Conservation (phyloP, 2,888 invertebrate species). For the Oscheius sp. region DNA sequence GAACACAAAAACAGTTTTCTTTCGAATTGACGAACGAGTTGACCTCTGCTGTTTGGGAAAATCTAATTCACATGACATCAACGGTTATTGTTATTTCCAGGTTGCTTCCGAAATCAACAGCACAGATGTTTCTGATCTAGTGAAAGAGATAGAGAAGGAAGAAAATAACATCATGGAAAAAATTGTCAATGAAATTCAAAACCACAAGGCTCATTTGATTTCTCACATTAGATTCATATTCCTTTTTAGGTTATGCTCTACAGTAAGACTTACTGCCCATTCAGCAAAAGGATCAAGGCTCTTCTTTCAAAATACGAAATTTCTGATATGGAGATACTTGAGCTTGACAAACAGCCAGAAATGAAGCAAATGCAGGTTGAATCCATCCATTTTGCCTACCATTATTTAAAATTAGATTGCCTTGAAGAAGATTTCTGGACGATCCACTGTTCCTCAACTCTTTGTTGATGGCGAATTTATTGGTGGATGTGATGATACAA, state of each 20-base stretch:
- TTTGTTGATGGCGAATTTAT: constrained; percentile 56
- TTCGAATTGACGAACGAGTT: no score
- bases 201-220: background rate
- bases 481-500: constrained; percentile 54
- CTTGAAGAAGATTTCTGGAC: constrained; percentile 51
- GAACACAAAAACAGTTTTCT: no score
- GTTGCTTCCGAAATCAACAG: background rate
- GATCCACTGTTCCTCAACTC: constrained; percentile 56
- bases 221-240: background rate
- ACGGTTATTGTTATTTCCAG: background rate
- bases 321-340: constrained; percentile 56
- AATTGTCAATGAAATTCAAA: background rate
- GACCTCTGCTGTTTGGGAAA: no score
- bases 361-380: constrained; percentile 57
- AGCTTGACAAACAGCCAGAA: constrained; percentile 51
- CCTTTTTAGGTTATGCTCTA: constrained; percentile 56
- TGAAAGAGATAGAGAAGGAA: background rate
- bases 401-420: constrained; percentile 37
- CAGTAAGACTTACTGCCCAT: constrained; percentile 64
- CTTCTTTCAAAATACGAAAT: constrained; percentile 54
- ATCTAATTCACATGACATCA: no score
- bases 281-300: constrained; percentile 51
- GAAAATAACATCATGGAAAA: constrained; percentile 1
- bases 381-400: background rate
- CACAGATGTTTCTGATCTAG: background rate